Conservation (phyloP, 2,797 vertebrate species). For the Limnodromus scolopaceus region DNA sequence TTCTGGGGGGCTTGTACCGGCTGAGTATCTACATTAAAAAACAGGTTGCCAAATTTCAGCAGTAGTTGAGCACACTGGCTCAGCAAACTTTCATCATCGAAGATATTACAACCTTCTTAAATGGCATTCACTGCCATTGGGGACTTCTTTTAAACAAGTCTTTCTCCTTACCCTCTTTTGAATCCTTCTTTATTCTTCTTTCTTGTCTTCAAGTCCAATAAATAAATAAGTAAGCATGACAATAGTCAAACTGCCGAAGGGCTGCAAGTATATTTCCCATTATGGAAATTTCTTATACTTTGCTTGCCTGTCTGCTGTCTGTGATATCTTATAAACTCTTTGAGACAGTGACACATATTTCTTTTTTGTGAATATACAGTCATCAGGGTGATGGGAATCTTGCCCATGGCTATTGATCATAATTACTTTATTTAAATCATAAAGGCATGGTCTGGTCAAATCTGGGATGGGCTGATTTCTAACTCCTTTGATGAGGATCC, state of each 20-base stretch:
- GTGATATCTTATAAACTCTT: background rate
- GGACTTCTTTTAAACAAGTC: background rate
- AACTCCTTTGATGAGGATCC: background rate
- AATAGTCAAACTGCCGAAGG: background rate
- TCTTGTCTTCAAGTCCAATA: background rate
- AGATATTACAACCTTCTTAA: background rate
- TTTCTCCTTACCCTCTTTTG: background rate
- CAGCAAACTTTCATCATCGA: background rate
- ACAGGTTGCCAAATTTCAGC: background rate
- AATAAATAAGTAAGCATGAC: background rate
- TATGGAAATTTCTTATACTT: constrained; percentile 16
- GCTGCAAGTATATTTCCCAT: background rate
- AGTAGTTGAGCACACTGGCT: background rate
- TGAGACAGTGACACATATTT: background rate
- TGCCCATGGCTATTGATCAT: background rate
- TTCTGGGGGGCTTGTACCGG: accelerated
- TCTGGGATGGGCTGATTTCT: background rate
- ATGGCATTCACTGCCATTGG: accelerated
- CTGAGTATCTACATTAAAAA: background rate
- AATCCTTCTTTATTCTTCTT: background rate
- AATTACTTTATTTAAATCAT: background rate
- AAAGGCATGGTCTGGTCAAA: background rate
- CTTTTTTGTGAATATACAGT: background rate
- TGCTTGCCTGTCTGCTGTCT: background rate
- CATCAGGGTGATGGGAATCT: background rate